These are phyloP conservation scores for Drosophila kambysellisi DNA, from an alignment of 2,888 invertebrate species.

Conservation along the genomic window DNA sequence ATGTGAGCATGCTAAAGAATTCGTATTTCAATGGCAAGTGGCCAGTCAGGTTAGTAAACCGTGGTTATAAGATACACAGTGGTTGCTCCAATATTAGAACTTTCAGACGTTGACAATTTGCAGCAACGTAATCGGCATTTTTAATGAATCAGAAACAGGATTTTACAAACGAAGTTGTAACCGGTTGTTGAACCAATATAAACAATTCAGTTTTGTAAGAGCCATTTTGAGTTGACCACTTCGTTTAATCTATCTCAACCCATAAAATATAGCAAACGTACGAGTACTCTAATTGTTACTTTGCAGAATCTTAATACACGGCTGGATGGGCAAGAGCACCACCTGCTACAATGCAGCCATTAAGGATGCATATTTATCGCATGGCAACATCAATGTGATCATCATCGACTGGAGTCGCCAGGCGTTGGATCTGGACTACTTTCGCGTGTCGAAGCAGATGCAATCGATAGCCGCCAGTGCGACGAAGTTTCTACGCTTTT, in stretches of 20 bases:
- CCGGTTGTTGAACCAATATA: not conserved
- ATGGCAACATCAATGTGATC: conserved; percentile 80
- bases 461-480: conserved; percentile 72
- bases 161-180: not conserved
- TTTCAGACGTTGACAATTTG: not conserved
- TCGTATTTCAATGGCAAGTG: conserved; percentile 80
- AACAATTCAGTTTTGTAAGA: not conserved
- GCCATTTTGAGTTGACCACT: not conserved
- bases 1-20: conserved; percentile 55
- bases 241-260: not conserved
- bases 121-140: not conserved
- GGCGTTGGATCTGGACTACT: conserved; percentile 75
- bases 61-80: not conserved
- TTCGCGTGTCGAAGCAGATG: conserved; percentile 75
- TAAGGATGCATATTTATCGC: conserved; percentile 79
- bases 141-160: not conserved
- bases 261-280: not conserved
- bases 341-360: conserved; percentile 81
- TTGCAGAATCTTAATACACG: conserved; percentile 78
- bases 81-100: not conserved
- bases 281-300: not conserved
- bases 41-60: conserved; percentile 77
- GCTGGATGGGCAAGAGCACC: conserved; percentile 79
- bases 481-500: conserved; percentile 76
- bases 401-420: conserved; percentile 83